A percentile compares a stretch with the other conserved stretches of the same genome.
Evolutionary conservation across 2,797 vertebrate species (phyloP).

Genomic region (Salarias fasciatus): DNA sequence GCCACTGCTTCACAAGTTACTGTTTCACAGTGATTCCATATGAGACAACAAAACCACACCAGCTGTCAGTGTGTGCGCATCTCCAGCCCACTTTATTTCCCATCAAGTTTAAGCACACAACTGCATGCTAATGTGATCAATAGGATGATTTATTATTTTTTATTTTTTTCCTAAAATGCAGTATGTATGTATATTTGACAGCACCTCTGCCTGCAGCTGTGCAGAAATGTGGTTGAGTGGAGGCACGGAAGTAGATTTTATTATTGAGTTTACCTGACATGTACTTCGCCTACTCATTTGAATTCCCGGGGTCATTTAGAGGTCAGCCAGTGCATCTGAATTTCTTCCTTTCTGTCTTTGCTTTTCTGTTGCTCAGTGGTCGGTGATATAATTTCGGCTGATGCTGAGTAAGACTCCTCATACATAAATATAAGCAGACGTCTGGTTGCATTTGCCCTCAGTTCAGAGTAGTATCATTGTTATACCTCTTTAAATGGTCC

Average conservation of each 20-base stretch:
- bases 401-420: constrained; percentile 42
- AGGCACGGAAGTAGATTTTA: constrained; percentile 29
- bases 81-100: constrained; percentile 44
- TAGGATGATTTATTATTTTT: constrained; percentile 42
- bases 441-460: constrained; percentile 32
- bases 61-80: constrained; percentile 60
- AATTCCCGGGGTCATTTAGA: constrained; percentile 37
- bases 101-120: constrained; percentile 48
- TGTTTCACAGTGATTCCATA: constrained; percentile 62
- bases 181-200: constrained; percentile 41
- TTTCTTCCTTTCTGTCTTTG: constrained; percentile 40
- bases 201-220: constrained; percentile 41
- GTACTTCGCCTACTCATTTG: constrained; percentile 46
- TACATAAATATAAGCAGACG: constrained; percentile 57
- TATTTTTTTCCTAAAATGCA: too few species aligned
- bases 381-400: constrained; percentile 45
- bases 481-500: constrained; percentile 31
- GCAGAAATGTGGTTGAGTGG: constrained; percentile 25
- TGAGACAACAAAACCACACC: constrained; percentile 70
- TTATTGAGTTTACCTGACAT: constrained; percentile 46
- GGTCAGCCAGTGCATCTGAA: constrained; percentile 42
- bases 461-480: constrained; percentile 45
- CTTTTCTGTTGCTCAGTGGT: constrained; percentile 36
- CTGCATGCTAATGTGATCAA: constrained; percentile 64
- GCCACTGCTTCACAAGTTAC: constrained; percentile 3